These are phyloP conservation scores for Tamias sibiricus DNA, from an alignment of 2,113 vertebrate genomes.

Conservation along the genomic window DNA sequence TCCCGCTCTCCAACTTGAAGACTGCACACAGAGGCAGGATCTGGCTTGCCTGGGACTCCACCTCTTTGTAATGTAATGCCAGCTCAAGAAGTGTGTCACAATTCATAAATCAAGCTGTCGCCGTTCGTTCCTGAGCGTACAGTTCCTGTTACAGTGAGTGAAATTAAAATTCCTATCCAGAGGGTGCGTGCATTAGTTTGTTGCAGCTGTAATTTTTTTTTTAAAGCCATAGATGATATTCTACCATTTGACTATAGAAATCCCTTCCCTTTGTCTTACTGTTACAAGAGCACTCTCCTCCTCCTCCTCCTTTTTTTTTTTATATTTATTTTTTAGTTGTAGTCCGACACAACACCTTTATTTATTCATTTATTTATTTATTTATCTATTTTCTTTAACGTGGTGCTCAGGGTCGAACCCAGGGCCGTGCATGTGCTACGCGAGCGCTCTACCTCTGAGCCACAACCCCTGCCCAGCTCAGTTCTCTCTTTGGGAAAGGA, in stretches of 20 bases:
- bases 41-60: slow-evolving; percentile 80
- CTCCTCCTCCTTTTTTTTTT: no score
- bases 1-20: slow-evolving; percentile 69
- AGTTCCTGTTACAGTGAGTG: slow-evolving; percentile 68
- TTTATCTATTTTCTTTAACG: no score
- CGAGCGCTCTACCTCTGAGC: no score
- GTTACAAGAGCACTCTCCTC: neutral
- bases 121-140: slow-evolving; percentile 59
- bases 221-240: neutral
- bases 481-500: neutral
- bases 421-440: no score
- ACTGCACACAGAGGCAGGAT: slow-evolving; percentile 77
- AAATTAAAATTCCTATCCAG: slow-evolving; percentile 64
- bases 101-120: slow-evolving; percentile 77
- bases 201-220: slow-evolving; percentile 45
- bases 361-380: no score
- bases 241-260: neutral
- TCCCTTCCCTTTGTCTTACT: neutral
- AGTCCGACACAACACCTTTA: no score
- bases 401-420: no score
- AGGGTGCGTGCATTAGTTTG: neutral
- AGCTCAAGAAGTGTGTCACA: slow-evolving; percentile 74
- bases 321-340: no score
- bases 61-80: slow-evolving; percentile 74
- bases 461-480: no score